phyloP scores from a whole-genome alignment of 2,888 invertebrate species.

The Agrotis segetum region DNA sequence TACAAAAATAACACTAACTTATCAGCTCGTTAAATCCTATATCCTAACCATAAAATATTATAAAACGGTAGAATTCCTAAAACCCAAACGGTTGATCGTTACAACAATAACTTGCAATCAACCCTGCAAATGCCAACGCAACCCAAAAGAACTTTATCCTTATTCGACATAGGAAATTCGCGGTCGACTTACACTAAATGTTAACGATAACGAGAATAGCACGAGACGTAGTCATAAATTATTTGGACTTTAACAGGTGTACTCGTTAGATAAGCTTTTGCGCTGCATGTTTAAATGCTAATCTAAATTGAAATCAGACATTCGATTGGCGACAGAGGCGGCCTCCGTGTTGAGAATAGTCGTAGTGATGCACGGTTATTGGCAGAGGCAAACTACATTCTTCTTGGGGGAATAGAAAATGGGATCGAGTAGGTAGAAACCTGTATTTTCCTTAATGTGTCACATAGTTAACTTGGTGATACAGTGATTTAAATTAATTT shows the following conservation, averaged over 20 bases:
- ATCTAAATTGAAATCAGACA: constrained; percentile 90
- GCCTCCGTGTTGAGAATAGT: constrained; percentile 77
- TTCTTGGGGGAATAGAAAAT: constrained; percentile 30
- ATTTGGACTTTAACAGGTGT: constrained; percentile 89
- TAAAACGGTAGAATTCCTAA: constrained; percentile 31
- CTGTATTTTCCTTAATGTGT: neutral
- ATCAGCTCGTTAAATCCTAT: constrained; percentile 27
- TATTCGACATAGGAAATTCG: constrained; percentile 66
- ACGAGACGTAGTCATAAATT: constrained; percentile 82
- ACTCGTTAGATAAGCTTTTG: constrained; percentile 88
- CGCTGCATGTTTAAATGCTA: constrained; percentile 87
- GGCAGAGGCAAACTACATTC: constrained; percentile 47
- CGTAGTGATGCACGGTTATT: constrained; percentile 65
- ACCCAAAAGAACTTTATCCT: constrained; percentile 59
- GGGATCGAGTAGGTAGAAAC: constrained; percentile 2
- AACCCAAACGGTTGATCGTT: constrained; percentile 39
- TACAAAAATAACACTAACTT: neutral
- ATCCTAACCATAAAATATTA: constrained; percentile 36
- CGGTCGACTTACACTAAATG: constrained; percentile 70
- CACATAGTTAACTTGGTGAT: neutral
- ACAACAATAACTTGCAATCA: constrained; percentile 63
- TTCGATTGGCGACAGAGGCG: constrained; percentile 89
- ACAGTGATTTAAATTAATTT: neutral
- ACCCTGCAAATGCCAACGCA: constrained; percentile 48
- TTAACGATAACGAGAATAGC: constrained; percentile 74